Conservation (phyloP, 1,140 invertebrate species). For the Drosophila dunni region DNA sequence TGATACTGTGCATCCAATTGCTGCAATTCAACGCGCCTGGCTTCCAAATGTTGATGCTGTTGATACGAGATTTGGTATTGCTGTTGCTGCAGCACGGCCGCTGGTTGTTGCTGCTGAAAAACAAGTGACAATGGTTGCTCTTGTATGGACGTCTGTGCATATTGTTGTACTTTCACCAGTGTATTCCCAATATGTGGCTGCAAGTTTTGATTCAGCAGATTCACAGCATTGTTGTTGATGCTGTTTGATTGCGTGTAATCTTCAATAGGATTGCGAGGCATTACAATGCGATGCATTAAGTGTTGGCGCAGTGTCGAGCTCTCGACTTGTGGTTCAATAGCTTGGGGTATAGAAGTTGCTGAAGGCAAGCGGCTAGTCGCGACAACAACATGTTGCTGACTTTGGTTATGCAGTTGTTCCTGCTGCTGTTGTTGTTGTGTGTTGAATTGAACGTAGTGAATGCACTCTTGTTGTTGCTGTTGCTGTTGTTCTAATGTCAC, state of each 20-base stretch:
- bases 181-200: not conserved
- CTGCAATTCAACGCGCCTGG: slow-evolving; percentile 32
- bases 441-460: not conserved
- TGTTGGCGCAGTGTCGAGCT: slow-evolving; percentile 20
- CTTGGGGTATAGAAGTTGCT: not conserved
- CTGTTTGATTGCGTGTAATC: not conserved
- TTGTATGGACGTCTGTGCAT: not conserved
- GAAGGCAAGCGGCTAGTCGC: not conserved
- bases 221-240: slow-evolving; percentile 26
- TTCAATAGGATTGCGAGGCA: slow-evolving; percentile 17
- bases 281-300: slow-evolving; percentile 35
- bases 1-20: slow-evolving; percentile 51
- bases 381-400: slow-evolving; percentile 7
- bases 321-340: not conserved
- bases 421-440: not conserved
- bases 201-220: slow-evolving; percentile 32
- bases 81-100: slow-evolving; percentile 11
- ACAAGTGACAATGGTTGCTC: slow-evolving; percentile 1
- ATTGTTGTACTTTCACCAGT: not conserved
- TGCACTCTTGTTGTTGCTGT: too few relatives aligned
- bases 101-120: not conserved
- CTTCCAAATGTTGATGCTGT: slow-evolving; percentile 29
- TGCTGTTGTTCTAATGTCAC: not conserved
- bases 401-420: slow-evolving; percentile 1
- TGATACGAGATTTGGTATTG: slow-evolving; percentile 25